A percentile compares a stretch with the other conserved stretches of the same genome.
phyloP scores from a whole-genome alignment of 2,888 invertebrate genomes.

The Ornithoptera priamus region DNA sequence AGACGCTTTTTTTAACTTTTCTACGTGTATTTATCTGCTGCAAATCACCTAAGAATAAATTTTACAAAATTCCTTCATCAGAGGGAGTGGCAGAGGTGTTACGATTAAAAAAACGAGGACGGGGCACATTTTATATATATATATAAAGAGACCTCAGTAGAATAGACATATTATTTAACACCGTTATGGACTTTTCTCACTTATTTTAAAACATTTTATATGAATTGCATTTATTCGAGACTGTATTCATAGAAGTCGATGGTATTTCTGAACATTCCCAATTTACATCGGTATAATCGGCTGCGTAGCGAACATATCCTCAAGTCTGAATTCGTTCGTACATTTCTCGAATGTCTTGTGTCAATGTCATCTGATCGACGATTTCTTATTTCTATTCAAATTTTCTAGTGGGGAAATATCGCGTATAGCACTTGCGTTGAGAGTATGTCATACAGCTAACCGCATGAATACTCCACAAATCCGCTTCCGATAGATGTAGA shows the following conservation, averaged over 20 bases:
- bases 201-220: too few relatives aligned
- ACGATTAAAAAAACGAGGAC: too few relatives aligned
- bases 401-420: background rate
- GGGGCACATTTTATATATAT: too few relatives aligned
- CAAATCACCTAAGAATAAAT: too few relatives aligned
- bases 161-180: too few relatives aligned
- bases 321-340: background rate
- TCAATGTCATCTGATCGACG: background rate
- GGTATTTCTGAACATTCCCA: background rate
- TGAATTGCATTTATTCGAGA: background rate
- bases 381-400: conserved; percentile 9
- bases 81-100: too few relatives aligned
- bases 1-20: too few relatives aligned
- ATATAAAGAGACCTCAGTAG: too few relatives aligned
- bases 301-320: background rate
- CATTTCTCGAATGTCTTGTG: conserved; percentile 2
- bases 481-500: too few relatives aligned
- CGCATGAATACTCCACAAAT: background rate
- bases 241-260: background rate
- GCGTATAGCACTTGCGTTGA: background rate
- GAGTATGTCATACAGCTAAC: background rate
- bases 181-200: too few relatives aligned
- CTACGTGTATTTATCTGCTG: too few relatives aligned
- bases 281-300: background rate
- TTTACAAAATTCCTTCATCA: too few relatives aligned